Evolutionary conservation across 2,797 vertebrate species (phyloP), one percentile per base, ranked within the genome.

Genomic region (Leucoraja ocellata): DNA sequence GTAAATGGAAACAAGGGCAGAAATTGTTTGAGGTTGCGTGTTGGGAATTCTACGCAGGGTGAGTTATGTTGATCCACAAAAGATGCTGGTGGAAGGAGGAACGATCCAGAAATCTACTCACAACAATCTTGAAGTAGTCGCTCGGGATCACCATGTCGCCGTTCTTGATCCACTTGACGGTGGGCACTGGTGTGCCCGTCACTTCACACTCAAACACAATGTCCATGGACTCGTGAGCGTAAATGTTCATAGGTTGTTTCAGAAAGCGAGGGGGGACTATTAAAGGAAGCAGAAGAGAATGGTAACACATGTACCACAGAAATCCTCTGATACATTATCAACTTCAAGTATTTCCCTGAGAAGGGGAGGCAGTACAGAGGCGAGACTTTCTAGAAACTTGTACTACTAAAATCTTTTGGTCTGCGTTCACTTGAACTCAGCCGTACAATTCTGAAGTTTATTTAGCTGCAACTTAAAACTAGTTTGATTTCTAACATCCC

Each of bases 101-200:
- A 3, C 1, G 28, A 76, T 73, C 39, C 8, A 76, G 76, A 1
- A 14, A 92, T 92, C 14, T 76, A 96, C 98, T 98, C 94, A 99
- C 99, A 80, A 98, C 96, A 8, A 99, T 99, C 95, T 98, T 99
- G 96, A 99, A 99, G 95, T 99, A 99, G 96, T 99, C 99, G 2
- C 98, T 99, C 84, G 99, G 99, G 94, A 99, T 99, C 93, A 99
- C 99, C 28, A 98, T 95, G 0, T 99, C 99, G 83, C 98, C 98
- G 2, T 99, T 99, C 95, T 99, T 99, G 93, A 99, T 97, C 99
- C 99, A 99, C 94, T 98, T 99, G 94, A 99, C 98, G 0, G 98
- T 97, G n/a, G 98, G 98, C 1, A 97, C 94, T 0, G 98, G 99
- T 0, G 97, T 97, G 3, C 98, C 98, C 0, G 95, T 97, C 88